Conservation (phyloP, 2,113 vertebrate species). For the Leptosomus discolor region DNA sequence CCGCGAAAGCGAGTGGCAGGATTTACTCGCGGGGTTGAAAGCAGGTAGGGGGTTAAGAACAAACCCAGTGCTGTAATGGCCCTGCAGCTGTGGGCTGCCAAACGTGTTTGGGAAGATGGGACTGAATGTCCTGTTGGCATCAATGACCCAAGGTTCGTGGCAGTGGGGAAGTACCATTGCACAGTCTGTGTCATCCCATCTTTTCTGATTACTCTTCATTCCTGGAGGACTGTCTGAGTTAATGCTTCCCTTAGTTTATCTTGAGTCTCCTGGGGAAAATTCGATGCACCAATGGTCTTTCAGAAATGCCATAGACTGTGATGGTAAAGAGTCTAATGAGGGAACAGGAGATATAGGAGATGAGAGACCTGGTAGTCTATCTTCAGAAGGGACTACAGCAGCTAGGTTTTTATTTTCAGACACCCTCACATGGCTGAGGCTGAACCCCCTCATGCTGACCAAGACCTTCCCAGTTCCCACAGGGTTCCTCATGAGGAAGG, state of each 20-base stretch:
- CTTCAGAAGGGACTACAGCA: neutral
- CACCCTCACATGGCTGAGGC: neutral
- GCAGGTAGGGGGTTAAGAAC: neutral
- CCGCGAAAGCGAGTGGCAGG: neutral
- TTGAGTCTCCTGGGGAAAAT: neutral
- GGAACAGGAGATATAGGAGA: neutral
- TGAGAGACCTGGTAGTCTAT: neutral
- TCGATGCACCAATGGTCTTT: neutral
- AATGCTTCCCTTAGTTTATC: neutral
- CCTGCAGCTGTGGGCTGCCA: neutral
- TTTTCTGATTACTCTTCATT: neutral
- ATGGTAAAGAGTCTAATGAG: neutral
- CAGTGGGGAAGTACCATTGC: neutral
- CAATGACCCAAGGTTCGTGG: neutral
- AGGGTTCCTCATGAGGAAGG: fast-evolving
- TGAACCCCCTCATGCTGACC: neutral
- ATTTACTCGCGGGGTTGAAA: neutral
- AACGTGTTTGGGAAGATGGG: neutral
- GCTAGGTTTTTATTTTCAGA: neutral
- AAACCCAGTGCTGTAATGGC: neutral
- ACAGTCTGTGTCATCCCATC: neutral
- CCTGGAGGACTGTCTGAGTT: neutral
- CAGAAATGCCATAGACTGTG: neutral
- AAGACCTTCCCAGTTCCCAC: neutral
- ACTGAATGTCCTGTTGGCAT: neutral